A percentile compares a stretch with the other conserved stretches of the same genome.
Evolutionary conservation across 2,888 invertebrate genomes (phyloP).

Genomic region (Gymnosoma rotundatum): DNA sequence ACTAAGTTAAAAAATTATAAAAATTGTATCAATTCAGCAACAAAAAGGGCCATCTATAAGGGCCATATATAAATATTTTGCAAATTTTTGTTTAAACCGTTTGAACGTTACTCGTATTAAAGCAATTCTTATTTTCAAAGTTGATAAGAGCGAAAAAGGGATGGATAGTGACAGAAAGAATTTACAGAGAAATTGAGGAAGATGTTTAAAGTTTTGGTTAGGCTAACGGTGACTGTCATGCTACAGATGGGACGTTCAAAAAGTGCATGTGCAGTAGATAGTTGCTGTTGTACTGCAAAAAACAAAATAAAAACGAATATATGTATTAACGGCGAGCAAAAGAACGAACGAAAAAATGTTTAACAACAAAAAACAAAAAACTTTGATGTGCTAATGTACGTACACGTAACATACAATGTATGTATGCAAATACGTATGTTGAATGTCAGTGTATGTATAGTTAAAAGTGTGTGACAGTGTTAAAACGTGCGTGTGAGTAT

Average conservation of each 20-base stretch:
- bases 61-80: too few species aligned
- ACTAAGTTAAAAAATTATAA: too few species aligned
- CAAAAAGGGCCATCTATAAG: too few species aligned
- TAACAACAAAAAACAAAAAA: conserved; percentile 49
- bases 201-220: conserved; percentile 26
- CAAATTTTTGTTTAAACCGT: too few species aligned
- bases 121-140: conserved; percentile 9
- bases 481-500: conserved; percentile 38
- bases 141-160: conserved; percentile 12
- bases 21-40: too few species aligned
- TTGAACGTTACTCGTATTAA: neutral
- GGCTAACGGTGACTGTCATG: conserved; percentile 36
- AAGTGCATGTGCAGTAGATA: conserved; percentile 66
- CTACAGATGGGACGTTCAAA: conserved; percentile 60
- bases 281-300: conserved; percentile 37
- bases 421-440: neutral
- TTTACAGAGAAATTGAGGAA: conserved; percentile 22
- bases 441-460: conserved; percentile 18
- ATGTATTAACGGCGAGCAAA: conserved; percentile 45
- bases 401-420: conserved; percentile 16
- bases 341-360: conserved; percentile 45
- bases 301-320: conserved; percentile 1
- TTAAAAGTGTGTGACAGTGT: neutral
- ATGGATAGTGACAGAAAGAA: conserved; percentile 15
- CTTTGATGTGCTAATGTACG: conserved; percentile 30